Conservation (phyloP, 2,888 invertebrate species). For the Drosophila meridiana region DNA sequence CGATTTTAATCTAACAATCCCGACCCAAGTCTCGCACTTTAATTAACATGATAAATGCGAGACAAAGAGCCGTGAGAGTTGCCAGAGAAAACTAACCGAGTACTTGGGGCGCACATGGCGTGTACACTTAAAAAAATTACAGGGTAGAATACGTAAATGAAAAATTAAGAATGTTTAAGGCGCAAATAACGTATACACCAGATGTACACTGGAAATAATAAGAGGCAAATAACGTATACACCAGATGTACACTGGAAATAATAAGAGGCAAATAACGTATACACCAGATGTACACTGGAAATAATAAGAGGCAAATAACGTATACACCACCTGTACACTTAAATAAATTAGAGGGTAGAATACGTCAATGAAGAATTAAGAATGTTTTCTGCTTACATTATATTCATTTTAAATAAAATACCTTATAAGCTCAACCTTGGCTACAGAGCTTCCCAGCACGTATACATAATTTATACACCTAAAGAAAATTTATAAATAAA, state of each 20-base stretch:
- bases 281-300: too few relatives aligned
- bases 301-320: too few relatives aligned
- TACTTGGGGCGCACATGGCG: background rate
- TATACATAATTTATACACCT: background rate
- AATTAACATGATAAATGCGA: conserved; percentile 41
- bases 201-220: too few relatives aligned
- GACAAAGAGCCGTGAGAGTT: conserved; percentile 10
- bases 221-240: too few relatives aligned
- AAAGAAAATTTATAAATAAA: background rate
- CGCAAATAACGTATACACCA: too few relatives aligned
- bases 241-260: background rate
- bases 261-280: too few relatives aligned
- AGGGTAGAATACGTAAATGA: background rate
- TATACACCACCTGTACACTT: too few relatives aligned
- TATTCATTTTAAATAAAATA: background rate
- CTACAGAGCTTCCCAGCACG: background rate
- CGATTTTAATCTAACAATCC: conserved; percentile 19
- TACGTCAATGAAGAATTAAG: too few relatives aligned
- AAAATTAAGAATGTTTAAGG: too few relatives aligned
- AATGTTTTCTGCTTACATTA: too few relatives aligned
- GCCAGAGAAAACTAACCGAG: conserved; percentile 28
- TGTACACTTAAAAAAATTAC: background rate
- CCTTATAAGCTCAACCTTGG: background rate
- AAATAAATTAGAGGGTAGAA: too few relatives aligned
- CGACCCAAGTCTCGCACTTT: conserved; percentile 27